These are phyloP conservation scores for Agelastica alni DNA, from an alignment of 2,888 invertebrate species.

Conservation along the genomic window DNA sequence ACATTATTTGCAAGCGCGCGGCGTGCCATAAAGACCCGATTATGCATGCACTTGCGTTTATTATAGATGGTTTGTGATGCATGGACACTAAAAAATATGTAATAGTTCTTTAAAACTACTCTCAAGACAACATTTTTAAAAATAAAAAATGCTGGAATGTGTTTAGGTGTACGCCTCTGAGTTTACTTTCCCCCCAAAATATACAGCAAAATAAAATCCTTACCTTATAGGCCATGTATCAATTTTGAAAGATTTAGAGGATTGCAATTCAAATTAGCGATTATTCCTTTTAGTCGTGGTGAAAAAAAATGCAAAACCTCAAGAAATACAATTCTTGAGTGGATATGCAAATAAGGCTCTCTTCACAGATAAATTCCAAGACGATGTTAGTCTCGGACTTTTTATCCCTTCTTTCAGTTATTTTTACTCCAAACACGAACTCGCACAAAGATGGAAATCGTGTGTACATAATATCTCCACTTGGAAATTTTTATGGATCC, in stretches of 20 bases:
- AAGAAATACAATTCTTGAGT: conserved; percentile 42
- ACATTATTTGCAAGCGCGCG: no score
- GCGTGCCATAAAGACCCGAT: no score
- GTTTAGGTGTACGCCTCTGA: no score
- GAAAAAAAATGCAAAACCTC: conserved; percentile 45
- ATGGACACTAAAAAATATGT: no score
- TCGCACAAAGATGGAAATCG: conserved; percentile 21
- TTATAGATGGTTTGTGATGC: no score
- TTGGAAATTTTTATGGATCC: not conserved
- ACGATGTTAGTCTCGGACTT: conserved; percentile 24
- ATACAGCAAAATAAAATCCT: conserved; percentile 13
- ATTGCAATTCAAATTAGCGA: conserved; percentile 55
- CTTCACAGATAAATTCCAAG: conserved; percentile 29
- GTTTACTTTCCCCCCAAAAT: not conserved
- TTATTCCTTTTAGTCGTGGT: conserved; percentile 44
- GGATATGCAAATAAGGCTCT: conserved; percentile 40
- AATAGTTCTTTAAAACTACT: no score
- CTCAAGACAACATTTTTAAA: no score
- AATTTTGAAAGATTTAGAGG: conserved; percentile 54
- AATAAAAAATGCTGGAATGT: no score
- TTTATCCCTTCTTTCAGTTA: conserved; percentile 23
- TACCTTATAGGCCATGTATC: conserved; percentile 45
- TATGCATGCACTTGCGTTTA: no score
- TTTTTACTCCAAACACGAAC: conserved; percentile 28
- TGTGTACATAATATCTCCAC: conserved; percentile 6